phyloP scores from a whole-genome alignment of 2,113 vertebrate species.

The Clarias gariepinus region DNA sequence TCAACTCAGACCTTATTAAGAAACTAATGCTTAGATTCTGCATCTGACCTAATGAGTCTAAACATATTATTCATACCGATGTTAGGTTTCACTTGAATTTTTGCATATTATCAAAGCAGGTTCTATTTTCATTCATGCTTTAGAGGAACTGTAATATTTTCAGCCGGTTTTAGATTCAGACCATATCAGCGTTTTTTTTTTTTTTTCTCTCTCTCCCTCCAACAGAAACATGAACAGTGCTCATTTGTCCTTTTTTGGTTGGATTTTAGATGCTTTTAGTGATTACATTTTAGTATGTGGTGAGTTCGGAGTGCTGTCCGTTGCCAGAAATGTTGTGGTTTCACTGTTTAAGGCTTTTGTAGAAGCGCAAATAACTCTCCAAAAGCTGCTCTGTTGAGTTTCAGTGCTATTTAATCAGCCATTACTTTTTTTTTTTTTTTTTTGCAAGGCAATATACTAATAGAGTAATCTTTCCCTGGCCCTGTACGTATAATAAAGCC shows the following conservation, averaged over 20 bases:
- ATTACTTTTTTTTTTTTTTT: background rate
- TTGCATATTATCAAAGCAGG: background rate
- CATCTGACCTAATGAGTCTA: background rate
- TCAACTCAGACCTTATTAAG: background rate
- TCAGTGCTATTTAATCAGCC: constrained; percentile 20
- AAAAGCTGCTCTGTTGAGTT: constrained; percentile 1
- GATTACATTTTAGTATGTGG: constrained; percentile 26
- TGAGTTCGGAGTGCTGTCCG: background rate
- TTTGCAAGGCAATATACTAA: constrained; percentile 11
- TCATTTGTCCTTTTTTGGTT: constrained; percentile 32
- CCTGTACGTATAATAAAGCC: constrained; percentile 24
- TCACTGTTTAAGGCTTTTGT: constrained; percentile 14
- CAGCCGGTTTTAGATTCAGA: background rate
- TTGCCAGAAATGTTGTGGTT: constrained; percentile 25
- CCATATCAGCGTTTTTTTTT: background rate
- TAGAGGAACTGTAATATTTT: background rate
- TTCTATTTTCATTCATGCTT: background rate
- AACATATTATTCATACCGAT: background rate
- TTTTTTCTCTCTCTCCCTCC: background rate
- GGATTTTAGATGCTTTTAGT: constrained; percentile 18
- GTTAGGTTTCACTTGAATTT: background rate
- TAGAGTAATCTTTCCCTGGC: constrained; percentile 18
- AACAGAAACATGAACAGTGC: background rate
- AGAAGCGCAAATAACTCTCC: background rate
- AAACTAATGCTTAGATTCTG: background rate